Base-by-base conservation (phyloP, 2,888 invertebrate genomes). In the Melinaea marsaeus region DNA sequence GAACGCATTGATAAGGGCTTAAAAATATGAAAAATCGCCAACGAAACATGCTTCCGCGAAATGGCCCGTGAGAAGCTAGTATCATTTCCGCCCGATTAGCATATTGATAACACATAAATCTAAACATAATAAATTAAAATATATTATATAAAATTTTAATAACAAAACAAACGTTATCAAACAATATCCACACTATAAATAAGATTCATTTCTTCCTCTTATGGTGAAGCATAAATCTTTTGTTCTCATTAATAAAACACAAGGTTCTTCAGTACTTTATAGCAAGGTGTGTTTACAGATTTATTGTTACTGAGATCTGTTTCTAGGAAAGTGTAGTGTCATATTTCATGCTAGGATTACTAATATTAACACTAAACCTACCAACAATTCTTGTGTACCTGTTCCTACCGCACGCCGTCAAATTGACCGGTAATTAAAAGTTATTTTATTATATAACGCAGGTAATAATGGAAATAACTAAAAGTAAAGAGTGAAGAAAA, bases 31-130 rank as follows among this genome's bases (percentile, higher is more conserved):
- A 76, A 78, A 76, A 78, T 79, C 75, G 81, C 79, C 78, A 76
- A 79, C 79, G 69, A 75, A 70, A 70, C 70, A 65, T 72, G 72
- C 81, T 83, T 84, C 84, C 82, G 80, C 78, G 71, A 75, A 74
- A 69, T 69, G 65, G 63, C 69, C 71, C 72, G 75, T 79, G 76
- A 76, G 78, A 80, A 79, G 75, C 67, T 69, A 61, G 65, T 64
- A 69, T 58, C 61, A 57, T 68, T 69, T 71, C 71, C 68, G 69
- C 55, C 33, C 57, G 65, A 67, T 71, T 71, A 69, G 64, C 69
- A 66, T 73, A 66, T 64, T 69, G 74, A 74, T 74, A 73, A 70
- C 63, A 48, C 61, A 54, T 62, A 47, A 64, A 66, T 64, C 59
- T 35, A 56, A 37, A 37, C 6, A 35, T 42, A 42, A 9, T 9